These are phyloP conservation scores for Labrus mixtus DNA, from an alignment of 2,113 vertebrate species.

Conservation along the genomic window DNA sequence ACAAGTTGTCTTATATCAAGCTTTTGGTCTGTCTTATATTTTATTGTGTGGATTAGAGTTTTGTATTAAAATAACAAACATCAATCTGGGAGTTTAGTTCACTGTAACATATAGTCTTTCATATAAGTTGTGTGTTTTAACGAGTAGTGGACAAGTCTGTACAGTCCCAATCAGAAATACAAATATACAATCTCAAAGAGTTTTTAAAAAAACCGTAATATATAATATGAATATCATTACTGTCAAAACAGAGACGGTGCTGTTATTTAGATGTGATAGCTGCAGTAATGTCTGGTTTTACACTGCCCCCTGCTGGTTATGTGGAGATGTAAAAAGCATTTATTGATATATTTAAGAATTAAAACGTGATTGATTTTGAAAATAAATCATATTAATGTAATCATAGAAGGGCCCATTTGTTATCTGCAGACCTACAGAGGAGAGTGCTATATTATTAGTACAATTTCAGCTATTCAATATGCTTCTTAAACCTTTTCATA, in stretches of 20 bases:
- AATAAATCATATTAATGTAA: neutral
- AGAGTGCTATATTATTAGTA: neutral
- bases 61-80: neutral
- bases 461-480: neutral
- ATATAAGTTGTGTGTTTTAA: too few relatives aligned
- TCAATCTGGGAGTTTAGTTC: too few relatives aligned
- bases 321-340: constrained; percentile 6
- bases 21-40: neutral
- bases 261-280: neutral
- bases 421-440: neutral
- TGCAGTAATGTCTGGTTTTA: constrained; percentile 51
- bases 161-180: too few relatives aligned
- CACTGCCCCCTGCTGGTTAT: constrained; percentile 73
- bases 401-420: neutral
- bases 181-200: neutral
- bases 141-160: neutral
- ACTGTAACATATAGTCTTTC: too few relatives aligned
- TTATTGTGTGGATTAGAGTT: neutral
- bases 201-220: neutral
- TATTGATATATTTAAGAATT: neutral
- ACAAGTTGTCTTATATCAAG: neutral
- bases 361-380: neutral
- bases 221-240: too few relatives aligned
- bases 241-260: neutral
- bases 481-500: neutral